Base-by-base conservation (phyloP, 1,140 invertebrate species). In the Drosophila azteca region DNA sequence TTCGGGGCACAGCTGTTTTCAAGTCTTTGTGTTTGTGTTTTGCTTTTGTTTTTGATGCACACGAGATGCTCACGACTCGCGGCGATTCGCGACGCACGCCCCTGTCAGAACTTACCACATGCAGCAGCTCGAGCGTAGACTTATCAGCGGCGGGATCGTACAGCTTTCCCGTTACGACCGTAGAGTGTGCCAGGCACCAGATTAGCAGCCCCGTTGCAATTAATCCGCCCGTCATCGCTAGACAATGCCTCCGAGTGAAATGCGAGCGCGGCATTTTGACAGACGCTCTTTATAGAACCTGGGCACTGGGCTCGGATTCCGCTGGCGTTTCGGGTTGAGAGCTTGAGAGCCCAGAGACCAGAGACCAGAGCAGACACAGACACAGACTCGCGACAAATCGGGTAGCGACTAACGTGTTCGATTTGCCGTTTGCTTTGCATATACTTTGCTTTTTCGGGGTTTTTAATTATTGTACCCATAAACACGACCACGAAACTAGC, bases 231-330 rank as follows among this genome's bases (percentile, higher is more conserved):
- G 84, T 90, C 87, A 90, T 90, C 20, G 79, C 89, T 65, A 90
- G 81, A 76, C 89, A 90, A 58, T 79, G 89, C 60, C 70, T 89
- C 53, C 81, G 66, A 79, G 81, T 85, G 73, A 90, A 90, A 90
- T 90, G 84, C 58, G 89, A 85, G 45, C 81, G 84, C 76, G 89
- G 78, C 89, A 90, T 90, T 80, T 78, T 83, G 69, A 65, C 70
- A 53, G 67, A 51, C 52, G 31, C 17, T 68, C 64, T 87, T 88
- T 88, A 87, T 87, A 49, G 53, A 66, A 48, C 41, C 53, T 71
- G 41, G 41, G 49, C n/a, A 31, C 41, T 55, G 43, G 49, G 50
- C 43, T 74, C 58, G 69, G 62, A 52, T 77, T 81, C 61, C 13
- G 45, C 41, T 22, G 53, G 35, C 48, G 59, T 67, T 52, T 22